A percentile compares a stretch with the other conserved stretches of the same genome.
These are phyloP conservation scores for Diaprepes abbreviatus DNA, from an alignment of 2,888 invertebrate genomes.

Conservation along the genomic window DNA sequence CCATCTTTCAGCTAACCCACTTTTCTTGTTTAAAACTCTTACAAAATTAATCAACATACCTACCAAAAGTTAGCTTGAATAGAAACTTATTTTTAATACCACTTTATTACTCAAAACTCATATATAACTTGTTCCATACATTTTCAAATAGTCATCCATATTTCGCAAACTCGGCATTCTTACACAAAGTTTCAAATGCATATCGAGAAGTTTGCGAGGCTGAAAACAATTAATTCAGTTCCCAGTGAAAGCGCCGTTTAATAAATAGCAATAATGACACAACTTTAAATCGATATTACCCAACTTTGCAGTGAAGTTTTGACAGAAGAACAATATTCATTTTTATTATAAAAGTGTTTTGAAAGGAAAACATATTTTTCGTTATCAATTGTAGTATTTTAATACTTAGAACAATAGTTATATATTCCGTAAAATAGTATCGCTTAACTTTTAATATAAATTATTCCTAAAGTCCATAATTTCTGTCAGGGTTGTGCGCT, in stretches of 20 bases:
- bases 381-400: too few relatives aligned
- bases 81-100: too few relatives aligned
- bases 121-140: not conserved
- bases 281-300: slow-evolving; percentile 22
- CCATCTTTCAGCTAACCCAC: too few relatives aligned
- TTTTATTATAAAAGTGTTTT: not conserved
- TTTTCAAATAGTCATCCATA: slow-evolving; percentile 2
- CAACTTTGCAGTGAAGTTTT: slow-evolving; percentile 23
- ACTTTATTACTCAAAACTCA: not conserved
- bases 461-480: too few relatives aligned
- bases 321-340: slow-evolving; percentile 1
- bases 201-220: slow-evolving; percentile 10
- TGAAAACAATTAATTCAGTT: slow-evolving; percentile 30
- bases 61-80: not conserved
- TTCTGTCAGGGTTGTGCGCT: too few relatives aligned
- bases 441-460: too few relatives aligned
- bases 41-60: too few relatives aligned
- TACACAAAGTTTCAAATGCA: slow-evolving; percentile 19
- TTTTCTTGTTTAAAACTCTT: too few relatives aligned
- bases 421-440: too few relatives aligned
- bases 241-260: slow-evolving; percentile 1
- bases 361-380: too few relatives aligned
- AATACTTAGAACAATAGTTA: too few relatives aligned
- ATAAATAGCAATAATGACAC: slow-evolving; percentile 34
- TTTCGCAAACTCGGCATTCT: slow-evolving; percentile 1